These are phyloP conservation scores for Watsonalla cultraria DNA, from an alignment of 2,888 invertebrate species.

Conservation along the genomic window DNA sequence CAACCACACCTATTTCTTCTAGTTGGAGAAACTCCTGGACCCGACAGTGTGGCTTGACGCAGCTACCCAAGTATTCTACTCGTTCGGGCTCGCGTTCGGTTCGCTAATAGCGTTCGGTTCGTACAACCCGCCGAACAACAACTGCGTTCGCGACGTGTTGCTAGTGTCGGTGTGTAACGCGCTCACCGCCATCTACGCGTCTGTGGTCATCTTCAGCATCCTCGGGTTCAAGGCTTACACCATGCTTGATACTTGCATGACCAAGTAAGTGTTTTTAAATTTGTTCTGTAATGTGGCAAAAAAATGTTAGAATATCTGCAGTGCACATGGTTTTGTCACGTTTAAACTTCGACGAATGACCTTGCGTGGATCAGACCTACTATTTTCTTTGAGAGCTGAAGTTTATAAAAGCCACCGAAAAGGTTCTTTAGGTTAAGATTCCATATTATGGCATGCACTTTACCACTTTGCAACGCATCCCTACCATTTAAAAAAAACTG, in stretches of 20 bases:
- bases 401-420: no score
- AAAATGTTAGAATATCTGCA: no score
- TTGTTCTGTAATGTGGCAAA: not conserved
- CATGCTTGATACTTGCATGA: slow-evolving; percentile 91
- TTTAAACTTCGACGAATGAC: no score
- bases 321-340: no score
- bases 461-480: no score
- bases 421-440: no score
- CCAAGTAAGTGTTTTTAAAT: slow-evolving; percentile 44
- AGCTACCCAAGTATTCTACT: slow-evolving; percentile 98
- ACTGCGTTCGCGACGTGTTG: slow-evolving; percentile 94
- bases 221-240: slow-evolving; percentile 97
- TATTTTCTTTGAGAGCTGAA: no score
- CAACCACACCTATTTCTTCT: slow-evolving; percentile 25
- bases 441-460: no score
- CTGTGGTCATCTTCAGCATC: slow-evolving; percentile 96
- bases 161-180: slow-evolving; percentile 95
- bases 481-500: no score
- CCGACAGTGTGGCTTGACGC: slow-evolving; percentile 97
- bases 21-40: slow-evolving; percentile 90
- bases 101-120: slow-evolving; percentile 97
- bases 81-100: slow-evolving; percentile 96
- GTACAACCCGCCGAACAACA: slow-evolving; percentile 96
- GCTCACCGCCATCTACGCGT: slow-evolving; percentile 95
- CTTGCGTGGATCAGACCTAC: no score